Evolutionary conservation across 1,140 invertebrate genomes (phyloP).

Genomic region (Musca domestica): DNA sequence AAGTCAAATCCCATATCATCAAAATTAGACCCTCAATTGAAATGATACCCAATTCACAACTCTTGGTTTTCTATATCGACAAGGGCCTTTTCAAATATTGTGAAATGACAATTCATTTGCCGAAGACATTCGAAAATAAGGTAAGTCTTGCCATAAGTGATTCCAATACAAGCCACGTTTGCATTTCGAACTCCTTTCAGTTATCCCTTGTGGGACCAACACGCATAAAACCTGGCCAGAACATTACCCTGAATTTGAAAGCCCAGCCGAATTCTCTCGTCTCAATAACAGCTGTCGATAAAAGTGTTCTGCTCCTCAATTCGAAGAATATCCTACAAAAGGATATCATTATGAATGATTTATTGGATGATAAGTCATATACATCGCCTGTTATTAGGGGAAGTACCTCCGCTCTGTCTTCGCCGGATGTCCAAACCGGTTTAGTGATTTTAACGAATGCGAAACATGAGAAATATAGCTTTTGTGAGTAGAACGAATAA

Average conservation of each 20-base stretch:
- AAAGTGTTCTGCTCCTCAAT: background rate
- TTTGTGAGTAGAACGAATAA: background rate
- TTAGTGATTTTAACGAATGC: slow-evolving; percentile 4
- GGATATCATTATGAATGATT: background rate
- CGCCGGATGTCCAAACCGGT: background rate
- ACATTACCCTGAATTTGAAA: slow-evolving; percentile 6
- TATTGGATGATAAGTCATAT: background rate
- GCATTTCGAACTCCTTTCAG: background rate
- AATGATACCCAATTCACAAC: background rate
- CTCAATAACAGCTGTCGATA: background rate
- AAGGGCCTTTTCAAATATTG: background rate
- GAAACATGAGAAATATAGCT: background rate
- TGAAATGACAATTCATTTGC: background rate
- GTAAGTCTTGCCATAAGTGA: background rate
- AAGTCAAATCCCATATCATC: background rate
- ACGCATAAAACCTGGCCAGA: background rate
- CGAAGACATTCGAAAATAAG: background rate
- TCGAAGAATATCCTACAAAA: background rate
- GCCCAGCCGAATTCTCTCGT: background rate
- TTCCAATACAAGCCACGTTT: background rate
- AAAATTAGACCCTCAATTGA: background rate
- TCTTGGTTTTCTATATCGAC: background rate
- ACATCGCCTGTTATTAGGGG: background rate
- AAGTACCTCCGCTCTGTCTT: background rate
- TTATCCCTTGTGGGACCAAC: background rate